These are phyloP conservation scores for Synanthedon tipuliformis DNA, from an alignment of 2,888 invertebrate species.

Conservation along the genomic window DNA sequence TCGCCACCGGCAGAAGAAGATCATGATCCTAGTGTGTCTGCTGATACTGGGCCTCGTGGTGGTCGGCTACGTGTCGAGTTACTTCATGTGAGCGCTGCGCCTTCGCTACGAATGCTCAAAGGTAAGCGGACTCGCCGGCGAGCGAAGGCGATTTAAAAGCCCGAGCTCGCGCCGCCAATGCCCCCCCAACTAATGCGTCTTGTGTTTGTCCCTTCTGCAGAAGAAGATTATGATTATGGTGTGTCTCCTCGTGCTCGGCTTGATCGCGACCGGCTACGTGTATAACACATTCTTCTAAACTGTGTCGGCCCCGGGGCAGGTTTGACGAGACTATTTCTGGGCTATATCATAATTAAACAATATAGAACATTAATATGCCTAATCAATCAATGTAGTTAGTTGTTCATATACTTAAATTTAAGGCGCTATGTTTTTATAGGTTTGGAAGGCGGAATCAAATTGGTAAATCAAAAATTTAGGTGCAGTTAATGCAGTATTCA, in stretches of 20 bases:
- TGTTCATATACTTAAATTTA: no score
- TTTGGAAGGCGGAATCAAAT: no score
- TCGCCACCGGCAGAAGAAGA: conserved; percentile 82
- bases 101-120: conserved; percentile 46
- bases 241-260: conserved; percentile 84
- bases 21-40: conserved; percentile 92
- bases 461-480: no score
- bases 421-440: no score
- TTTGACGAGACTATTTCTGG: conserved; percentile 47
- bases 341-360: conserved; percentile 13
- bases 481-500: neutral
- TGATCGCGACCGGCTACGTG: conserved; percentile 73
- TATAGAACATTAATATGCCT: conserved; percentile 29
- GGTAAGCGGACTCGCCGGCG: conserved; percentile 32
- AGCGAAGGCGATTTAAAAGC: conserved; percentile 7
- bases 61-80: conserved; percentile 76
- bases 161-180: conserved; percentile 5
- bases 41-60: conserved; percentile 85
- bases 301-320: conserved; percentile 52
- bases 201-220: conserved; percentile 75
- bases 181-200: conserved; percentile 46
- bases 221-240: conserved; percentile 95
- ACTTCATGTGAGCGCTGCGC: conserved; percentile 64
- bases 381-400: no score
- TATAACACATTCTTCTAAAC: conserved; percentile 67